A percentile compares a stretch with the other conserved stretches of the same genome.
phyloP scores from a whole-genome alignment of 2,888 invertebrate species.

The Sericinus montela region DNA sequence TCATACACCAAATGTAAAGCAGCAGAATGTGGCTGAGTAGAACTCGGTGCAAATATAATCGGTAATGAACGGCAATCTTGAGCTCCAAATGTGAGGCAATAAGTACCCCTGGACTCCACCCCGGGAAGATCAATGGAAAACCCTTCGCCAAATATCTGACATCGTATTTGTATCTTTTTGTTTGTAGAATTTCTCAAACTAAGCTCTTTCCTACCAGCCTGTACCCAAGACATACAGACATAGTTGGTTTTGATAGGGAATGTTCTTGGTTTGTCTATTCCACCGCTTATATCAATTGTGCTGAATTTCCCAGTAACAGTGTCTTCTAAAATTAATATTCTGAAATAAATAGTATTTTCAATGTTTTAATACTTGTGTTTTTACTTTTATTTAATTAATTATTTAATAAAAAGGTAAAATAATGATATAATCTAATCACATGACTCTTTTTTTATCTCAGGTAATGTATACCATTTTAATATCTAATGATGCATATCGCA shows the following conservation, averaged over 20 bases:
- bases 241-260: conserved; percentile 65
- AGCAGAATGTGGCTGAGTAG: conserved; percentile 43
- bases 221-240: conserved; percentile 55
- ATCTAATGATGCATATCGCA: too few relatives aligned
- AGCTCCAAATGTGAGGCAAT: conserved; percentile 49
- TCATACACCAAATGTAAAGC: conserved; percentile 52
- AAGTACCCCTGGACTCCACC: conserved; percentile 47
- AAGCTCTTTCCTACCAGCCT: conserved; percentile 56
- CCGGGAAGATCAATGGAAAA: conserved; percentile 58
- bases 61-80: conserved; percentile 53
- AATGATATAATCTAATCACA: too few relatives aligned
- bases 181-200: conserved; percentile 57
- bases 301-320: conserved; percentile 39
- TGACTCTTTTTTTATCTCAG: too few relatives aligned
- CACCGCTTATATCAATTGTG: conserved; percentile 45
- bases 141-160: conserved; percentile 60
- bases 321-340: conserved; percentile 58
- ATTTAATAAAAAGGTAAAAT: too few relatives aligned
- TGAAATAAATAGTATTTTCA: conserved; percentile 27
- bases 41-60: conserved; percentile 48
- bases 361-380: background rate
- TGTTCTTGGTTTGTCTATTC: conserved; percentile 42
- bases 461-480: too few relatives aligned
- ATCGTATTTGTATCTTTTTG: conserved; percentile 54
- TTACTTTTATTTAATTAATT: too few relatives aligned